phyloP scores from a whole-genome alignment of 2,797 vertebrate genomes.

The Syngnathus acus region DNA sequence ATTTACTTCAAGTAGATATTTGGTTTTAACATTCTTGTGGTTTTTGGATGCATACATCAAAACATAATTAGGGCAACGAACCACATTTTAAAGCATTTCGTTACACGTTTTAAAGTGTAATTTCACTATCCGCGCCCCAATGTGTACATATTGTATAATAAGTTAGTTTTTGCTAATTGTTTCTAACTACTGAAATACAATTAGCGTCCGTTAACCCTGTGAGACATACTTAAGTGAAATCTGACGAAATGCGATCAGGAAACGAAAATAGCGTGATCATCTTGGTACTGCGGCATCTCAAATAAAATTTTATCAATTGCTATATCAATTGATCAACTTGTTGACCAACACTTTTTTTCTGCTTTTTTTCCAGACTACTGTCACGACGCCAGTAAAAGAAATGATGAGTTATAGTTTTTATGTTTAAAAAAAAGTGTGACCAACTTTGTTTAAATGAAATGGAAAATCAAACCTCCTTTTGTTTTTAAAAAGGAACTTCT shows the following conservation, averaged over 20 bases:
- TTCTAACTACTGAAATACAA: no score
- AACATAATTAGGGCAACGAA: background rate
- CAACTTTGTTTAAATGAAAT: background rate
- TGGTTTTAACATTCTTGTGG: background rate
- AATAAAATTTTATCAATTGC: no score
- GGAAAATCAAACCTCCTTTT: background rate
- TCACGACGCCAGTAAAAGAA: conserved; percentile 28
- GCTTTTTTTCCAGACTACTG: conserved; percentile 58
- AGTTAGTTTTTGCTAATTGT: background rate
- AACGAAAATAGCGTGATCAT: no score
- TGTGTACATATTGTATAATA: background rate
- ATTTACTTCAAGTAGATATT: background rate
- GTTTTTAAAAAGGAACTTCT: background rate
- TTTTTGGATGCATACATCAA: background rate
- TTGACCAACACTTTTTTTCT: conserved; percentile 7
- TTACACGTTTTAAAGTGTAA: no score
- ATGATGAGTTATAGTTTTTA: conserved; percentile 48
- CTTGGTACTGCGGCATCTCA: no score
- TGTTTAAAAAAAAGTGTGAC: background rate
- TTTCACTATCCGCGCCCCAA: no score
- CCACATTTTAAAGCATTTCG: background rate
- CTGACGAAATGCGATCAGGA: no score
- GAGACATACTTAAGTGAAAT: no score
- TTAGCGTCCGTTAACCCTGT: no score
- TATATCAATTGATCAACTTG: background rate